Conservation (phyloP, 2,888 invertebrate genomes). For the Idaea aversata region DNA sequence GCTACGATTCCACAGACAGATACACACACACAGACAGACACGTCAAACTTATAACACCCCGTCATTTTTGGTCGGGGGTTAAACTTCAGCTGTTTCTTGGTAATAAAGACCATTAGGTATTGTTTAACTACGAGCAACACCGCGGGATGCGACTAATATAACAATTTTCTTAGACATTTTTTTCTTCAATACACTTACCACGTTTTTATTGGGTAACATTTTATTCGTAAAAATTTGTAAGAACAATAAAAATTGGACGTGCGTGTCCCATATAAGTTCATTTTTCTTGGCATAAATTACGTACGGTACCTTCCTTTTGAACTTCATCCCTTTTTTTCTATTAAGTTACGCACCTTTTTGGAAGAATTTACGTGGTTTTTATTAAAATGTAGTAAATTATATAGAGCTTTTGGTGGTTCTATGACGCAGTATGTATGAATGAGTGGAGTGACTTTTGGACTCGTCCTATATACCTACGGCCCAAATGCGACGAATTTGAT, state of each 20-base stretch:
- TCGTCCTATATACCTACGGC: neutral
- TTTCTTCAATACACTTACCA: neutral
- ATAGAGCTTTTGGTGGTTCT: neutral
- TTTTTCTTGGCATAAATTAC: slow-evolving; percentile 58
- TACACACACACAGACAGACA: no score
- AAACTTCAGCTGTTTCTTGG: no score
- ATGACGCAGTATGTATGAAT: neutral
- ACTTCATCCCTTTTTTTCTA: slow-evolving; percentile 38
- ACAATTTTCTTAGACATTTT: neutral
- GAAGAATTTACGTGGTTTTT: neutral
- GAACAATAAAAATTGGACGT: slow-evolving; percentile 62
- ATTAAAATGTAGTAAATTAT: neutral
- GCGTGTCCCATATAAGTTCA: slow-evolving; percentile 53
- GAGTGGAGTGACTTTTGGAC: neutral
- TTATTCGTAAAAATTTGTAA: slow-evolving; percentile 35
- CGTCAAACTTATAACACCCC: no score
- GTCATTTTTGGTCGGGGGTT: no score
- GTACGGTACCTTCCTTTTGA: slow-evolving; percentile 41
- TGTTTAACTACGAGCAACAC: no score
- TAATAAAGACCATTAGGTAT: no score
- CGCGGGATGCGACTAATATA: neutral
- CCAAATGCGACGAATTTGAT: neutral
- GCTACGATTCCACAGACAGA: no score
- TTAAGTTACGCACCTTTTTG: slow-evolving; percentile 8
- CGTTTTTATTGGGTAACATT: neutral